Evolutionary conservation across 2,797 vertebrate genomes (phyloP).

Genomic region (Euphonia xanthogaster): DNA sequence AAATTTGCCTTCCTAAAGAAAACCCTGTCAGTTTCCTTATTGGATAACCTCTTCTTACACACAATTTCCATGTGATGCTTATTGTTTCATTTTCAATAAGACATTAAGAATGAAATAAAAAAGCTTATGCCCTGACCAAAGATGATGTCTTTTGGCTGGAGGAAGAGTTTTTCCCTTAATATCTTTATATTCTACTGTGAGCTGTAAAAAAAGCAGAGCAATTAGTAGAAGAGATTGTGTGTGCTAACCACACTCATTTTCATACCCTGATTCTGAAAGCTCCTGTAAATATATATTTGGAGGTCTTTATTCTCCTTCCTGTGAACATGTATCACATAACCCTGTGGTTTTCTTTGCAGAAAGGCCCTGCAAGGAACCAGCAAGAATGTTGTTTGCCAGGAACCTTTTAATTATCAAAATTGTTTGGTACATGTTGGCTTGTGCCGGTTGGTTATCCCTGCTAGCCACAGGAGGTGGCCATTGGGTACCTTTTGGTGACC

Average conservation of each 20-base stretch:
- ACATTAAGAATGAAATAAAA: not conserved
- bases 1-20: not conserved
- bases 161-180: not conserved
- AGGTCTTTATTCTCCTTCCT: not conserved
- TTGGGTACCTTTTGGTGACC: fast-evolving
- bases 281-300: not conserved
- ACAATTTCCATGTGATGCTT: not conserved
- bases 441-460: not conserved
- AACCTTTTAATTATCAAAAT: not conserved
- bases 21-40: not conserved
- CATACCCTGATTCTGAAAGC: not conserved
- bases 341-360: not conserved
- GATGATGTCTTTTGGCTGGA: not conserved
- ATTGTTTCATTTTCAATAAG: not conserved
- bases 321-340: not conserved
- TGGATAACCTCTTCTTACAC: not conserved
- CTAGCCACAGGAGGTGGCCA: not conserved
- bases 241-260: not conserved
- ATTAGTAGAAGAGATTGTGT: not conserved
- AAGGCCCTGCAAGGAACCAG: not conserved
- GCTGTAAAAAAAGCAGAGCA: not conserved
- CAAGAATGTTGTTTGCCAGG: not conserved
- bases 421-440: not conserved
- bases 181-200: not conserved
- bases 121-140: not conserved